These are phyloP conservation scores for Leptopilina syphax DNA, from an alignment of 2,888 invertebrate genomes.

Conservation along the genomic window DNA sequence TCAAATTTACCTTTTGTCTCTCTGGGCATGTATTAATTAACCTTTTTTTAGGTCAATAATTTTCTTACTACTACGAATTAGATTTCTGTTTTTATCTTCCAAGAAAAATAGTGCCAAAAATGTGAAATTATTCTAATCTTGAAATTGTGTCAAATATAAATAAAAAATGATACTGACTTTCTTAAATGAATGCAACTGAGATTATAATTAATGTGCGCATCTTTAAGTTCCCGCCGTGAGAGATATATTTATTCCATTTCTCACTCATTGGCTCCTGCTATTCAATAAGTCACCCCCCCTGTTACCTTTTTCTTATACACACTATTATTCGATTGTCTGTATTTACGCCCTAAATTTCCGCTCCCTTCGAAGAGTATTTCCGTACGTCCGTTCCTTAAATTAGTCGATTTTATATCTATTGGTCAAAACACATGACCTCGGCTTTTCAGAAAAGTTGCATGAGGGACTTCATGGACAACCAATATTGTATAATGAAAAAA, in stretches of 20 bases:
- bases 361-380: not conserved
- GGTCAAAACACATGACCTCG: constrained; percentile 10
- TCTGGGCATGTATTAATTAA: no score
- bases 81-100: no score
- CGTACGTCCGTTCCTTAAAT: constrained; percentile 24
- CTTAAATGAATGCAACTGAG: not conserved
- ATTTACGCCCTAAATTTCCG: constrained; percentile 16
- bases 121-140: no score
- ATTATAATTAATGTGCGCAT: constrained; percentile 19
- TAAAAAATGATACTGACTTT: no score
- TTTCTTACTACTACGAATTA: no score
- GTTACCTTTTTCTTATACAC: constrained; percentile 9
- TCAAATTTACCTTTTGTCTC: no score
- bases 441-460: not conserved
- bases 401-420: not conserved
- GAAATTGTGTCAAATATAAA: not conserved
- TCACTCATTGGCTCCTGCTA: constrained; percentile 13
- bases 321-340: not conserved
- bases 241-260: not conserved
- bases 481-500: no score
- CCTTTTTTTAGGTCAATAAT: no score
- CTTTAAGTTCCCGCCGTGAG: not conserved
- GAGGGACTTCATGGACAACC: no score
- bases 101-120: no score
- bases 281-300: constrained; percentile 17